These are phyloP conservation scores for Galerucella pusilla DNA, from an alignment of 2,888 invertebrate species.

Conservation along the genomic window DNA sequence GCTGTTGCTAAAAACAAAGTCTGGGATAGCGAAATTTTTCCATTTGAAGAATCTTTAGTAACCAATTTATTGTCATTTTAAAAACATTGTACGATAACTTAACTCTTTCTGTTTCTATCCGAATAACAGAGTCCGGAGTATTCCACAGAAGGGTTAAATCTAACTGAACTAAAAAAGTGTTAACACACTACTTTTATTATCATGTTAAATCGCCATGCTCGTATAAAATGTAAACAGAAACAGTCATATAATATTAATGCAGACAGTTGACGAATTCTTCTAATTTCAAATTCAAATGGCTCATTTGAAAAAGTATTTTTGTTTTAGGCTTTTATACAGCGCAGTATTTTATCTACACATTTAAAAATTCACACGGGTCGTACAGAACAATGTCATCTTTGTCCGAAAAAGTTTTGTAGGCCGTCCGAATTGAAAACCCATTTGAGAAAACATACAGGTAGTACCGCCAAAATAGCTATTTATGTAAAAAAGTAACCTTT, in stretches of 20 bases:
- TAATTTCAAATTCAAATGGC: background rate
- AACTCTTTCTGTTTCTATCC: too few relatives aligned
- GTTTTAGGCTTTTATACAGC: slow-evolving; percentile 56
- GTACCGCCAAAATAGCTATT: background rate
- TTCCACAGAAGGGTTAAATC: too few relatives aligned
- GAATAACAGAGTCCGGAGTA: too few relatives aligned
- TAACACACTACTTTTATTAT: too few relatives aligned
- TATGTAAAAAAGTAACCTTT: background rate
- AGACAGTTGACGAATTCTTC: background rate
- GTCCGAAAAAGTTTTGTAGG: slow-evolving; percentile 59
- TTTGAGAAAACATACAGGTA: slow-evolving; percentile 61
- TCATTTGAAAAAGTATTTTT: slow-evolving; percentile 9
- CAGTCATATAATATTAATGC: background rate
- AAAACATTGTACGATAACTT: too few relatives aligned
- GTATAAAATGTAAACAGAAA: too few relatives aligned
- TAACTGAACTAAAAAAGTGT: too few relatives aligned
- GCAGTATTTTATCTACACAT: slow-evolving; percentile 59
- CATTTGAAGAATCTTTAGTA: too few relatives aligned
- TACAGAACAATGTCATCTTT: slow-evolving; percentile 58
- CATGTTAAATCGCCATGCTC: too few relatives aligned
- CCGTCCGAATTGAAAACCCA: slow-evolving; percentile 58
- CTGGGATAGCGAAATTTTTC: too few relatives aligned
- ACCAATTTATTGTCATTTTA: too few relatives aligned
- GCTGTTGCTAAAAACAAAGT: too few relatives aligned
- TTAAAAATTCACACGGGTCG: slow-evolving; percentile 59